Percentiles rank a stretch among this genome's conserved stretches.
These are phyloP conservation scores for Tipula lateralis DNA, from an alignment of 2,888 invertebrate genomes.

Conservation along the genomic window DNA sequence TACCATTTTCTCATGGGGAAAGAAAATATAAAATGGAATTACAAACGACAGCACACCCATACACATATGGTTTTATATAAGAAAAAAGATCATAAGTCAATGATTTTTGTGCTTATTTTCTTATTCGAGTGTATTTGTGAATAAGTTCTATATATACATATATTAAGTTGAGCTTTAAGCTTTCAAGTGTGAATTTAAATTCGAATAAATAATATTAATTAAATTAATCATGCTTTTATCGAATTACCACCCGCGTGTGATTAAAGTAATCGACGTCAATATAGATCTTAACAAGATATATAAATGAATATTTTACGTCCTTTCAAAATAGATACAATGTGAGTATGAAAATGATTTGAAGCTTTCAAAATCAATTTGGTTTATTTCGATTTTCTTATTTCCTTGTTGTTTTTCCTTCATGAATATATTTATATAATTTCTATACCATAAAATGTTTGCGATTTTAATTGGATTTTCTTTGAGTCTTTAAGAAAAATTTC, in stretches of 20 bases:
- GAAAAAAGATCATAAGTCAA: background rate
- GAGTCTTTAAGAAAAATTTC: background rate
- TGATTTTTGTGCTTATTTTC: background rate
- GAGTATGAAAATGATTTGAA: background rate
- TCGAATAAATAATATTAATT: too few relatives aligned
- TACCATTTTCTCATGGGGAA: background rate
- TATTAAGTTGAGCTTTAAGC: too few relatives aligned
- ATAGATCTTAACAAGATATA: too few relatives aligned
- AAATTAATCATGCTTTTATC: background rate
- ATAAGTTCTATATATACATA: background rate
- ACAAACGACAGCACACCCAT: background rate
- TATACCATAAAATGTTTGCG: background rate
- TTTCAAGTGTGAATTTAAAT: background rate
- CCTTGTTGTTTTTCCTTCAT: too few relatives aligned
- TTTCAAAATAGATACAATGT: background rate
- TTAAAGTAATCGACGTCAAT: background rate
- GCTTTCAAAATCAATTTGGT: background rate
- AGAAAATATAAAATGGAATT: background rate
- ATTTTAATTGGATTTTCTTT: background rate
- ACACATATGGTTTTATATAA: background rate
- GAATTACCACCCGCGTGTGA: background rate
- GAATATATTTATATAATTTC: background rate
- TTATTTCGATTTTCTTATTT: background rate
- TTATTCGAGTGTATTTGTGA: background rate
- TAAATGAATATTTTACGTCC: background rate